phyloP scores from a whole-genome alignment of 2,888 invertebrate species.

The Drosophila emarginata region DNA sequence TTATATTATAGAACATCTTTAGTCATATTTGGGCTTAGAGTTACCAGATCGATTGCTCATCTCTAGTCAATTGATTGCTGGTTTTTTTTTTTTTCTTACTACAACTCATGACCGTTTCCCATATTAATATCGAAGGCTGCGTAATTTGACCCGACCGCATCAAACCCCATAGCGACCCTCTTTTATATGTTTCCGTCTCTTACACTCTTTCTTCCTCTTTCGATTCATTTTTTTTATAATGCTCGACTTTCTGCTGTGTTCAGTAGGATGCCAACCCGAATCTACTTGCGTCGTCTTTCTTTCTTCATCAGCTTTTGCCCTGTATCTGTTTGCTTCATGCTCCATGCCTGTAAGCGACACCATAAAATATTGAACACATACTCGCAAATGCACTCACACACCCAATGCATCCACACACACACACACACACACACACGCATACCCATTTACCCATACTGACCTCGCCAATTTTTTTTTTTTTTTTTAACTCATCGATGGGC shows the following conservation, averaged over 20 bases:
- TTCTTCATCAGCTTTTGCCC: constrained; percentile 7
- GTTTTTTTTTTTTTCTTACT: not conserved
- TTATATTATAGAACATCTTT: too few species aligned
- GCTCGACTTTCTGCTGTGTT: not conserved
- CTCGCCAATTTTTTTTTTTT: constrained; percentile 44
- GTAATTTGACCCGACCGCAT: constrained; percentile 53
- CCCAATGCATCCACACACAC: constrained; percentile 7
- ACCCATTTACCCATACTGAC: constrained; percentile 40
- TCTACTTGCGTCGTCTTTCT: not conserved
- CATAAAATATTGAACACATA: constrained; percentile 69
- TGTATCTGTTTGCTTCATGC: constrained; percentile 44
- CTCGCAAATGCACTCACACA: constrained; percentile 39
- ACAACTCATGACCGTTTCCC: constrained; percentile 26
- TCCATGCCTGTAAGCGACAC: constrained; percentile 72
- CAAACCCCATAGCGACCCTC: not conserved
- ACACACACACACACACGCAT: not conserved
- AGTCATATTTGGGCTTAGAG: not conserved
- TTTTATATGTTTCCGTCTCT: not conserved
- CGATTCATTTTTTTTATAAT: not conserved
- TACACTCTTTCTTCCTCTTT: not conserved
- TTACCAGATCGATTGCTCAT: constrained; percentile 2
- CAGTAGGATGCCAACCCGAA: not conserved
- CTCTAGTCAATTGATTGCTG: constrained; percentile 2
- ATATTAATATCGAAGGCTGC: constrained; percentile 62
- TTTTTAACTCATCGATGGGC: constrained; percentile 40